Base-by-base conservation (phyloP, 2,113 vertebrate genomes). In the Hydrolagus affinis region DNA sequence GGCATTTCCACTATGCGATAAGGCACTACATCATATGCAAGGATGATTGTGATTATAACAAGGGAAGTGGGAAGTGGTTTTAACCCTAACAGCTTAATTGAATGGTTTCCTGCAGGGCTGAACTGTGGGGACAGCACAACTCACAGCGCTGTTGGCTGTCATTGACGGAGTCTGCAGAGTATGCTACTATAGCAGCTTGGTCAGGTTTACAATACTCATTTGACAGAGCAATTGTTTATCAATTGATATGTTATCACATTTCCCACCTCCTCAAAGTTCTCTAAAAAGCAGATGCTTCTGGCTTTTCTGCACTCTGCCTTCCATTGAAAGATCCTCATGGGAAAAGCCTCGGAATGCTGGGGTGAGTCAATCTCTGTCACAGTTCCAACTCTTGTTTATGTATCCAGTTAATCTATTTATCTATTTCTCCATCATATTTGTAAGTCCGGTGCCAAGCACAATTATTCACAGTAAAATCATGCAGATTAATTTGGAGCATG, bases 391-490 rank as follows among this genome's bases (percentile, higher is more conserved):
- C 30, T 75, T 8, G 32, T 75, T 77, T 80, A 80, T 62, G 60
- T 80, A 62, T 64, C 6, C 76, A 80, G 23, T 62, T 80, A 78
- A 62, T 80, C 64, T 80, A 80, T 64, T 60, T 60, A 64, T 62
- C 76, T 56, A 19, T 25, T 60, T 78, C 25, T 78, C 76, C 59
- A 80, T 80, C 76, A 80, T 25, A 57, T 44, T 80, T 80, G 21
- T 25, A 62, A 64, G 11, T 64, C 28, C 11, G 7, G 57, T 28
- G 11, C n/a, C 2, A 25, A 14, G 62, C 12, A 12, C 12, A 80
- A 80, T 80, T 28, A 80, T 62, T 80, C 76, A 80, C 10, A 12
- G 59, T n/a, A 80, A 80, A 80, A 62, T 80, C 25, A 62, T 28
- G 59, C 17, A 64, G 12, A 80, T 80, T 77, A 57, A 77, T 77